A percentile compares a stretch with the other conserved stretches of the same genome.
phyloP scores from a whole-genome alignment of 1,140 invertebrate genomes.

The Cydia strobilella region DNA sequence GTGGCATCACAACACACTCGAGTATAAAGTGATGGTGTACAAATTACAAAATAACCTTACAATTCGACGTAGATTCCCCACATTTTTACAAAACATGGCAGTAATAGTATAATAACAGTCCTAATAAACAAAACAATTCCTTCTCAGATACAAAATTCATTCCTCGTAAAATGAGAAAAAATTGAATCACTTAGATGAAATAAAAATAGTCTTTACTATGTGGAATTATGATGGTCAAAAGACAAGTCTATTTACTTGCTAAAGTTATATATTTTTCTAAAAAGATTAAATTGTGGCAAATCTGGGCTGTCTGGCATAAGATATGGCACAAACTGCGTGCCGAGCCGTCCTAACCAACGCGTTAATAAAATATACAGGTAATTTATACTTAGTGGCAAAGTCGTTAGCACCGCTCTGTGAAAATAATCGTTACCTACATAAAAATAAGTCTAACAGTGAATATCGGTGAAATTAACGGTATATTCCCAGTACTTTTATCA shows the following conservation, averaged over 20 bases:
- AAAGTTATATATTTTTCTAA: slow-evolving; percentile 19
- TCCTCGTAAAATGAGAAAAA: not conserved
- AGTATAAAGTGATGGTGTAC: slow-evolving; percentile 25
- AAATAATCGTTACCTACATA: slow-evolving; percentile 10
- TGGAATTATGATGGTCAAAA: slow-evolving; percentile 13
- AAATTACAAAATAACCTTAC: slow-evolving; percentile 15
- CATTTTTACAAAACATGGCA: slow-evolving; percentile 13
- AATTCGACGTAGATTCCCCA: not conserved
- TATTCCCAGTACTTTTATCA: too few species aligned
- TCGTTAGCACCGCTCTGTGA: slow-evolving; percentile 44
- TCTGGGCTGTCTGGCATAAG: slow-evolving; percentile 49
- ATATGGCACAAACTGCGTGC: slow-evolving; percentile 49
- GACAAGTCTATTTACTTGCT: slow-evolving; percentile 9
- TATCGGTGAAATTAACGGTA: not conserved
- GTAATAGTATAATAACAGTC: not conserved
- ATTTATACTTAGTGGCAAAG: slow-evolving; percentile 43
- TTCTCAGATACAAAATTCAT: slow-evolving; percentile 10
- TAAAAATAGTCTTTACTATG: not conserved
- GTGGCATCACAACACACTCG: slow-evolving; percentile 28
- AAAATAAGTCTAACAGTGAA: not conserved
- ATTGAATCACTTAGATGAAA: not conserved
- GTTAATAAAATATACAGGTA: slow-evolving; percentile 6
- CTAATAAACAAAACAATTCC: slow-evolving; percentile 17
- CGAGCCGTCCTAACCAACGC: slow-evolving; percentile 40
- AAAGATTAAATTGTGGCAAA: slow-evolving; percentile 46